Percentiles rank a stretch among this genome's conserved stretches.
Evolutionary conservation across 2,888 invertebrate species (phyloP).

Genomic region (Drosophila putrida): DNA sequence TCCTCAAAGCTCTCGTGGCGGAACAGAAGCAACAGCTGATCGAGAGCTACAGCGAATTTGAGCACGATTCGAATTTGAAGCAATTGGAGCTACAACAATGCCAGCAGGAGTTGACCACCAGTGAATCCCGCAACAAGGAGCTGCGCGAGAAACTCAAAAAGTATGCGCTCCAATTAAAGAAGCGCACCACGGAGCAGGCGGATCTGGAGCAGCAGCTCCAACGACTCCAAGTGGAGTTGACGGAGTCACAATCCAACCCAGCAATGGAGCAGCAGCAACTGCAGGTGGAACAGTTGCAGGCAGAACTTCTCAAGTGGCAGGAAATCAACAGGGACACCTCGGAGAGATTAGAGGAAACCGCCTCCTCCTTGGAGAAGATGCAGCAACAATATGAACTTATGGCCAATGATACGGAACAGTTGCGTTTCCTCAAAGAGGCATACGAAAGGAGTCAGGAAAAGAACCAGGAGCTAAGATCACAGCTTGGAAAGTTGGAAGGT

Average conservation of each 20-base stretch:
- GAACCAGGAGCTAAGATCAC: conserved; percentile 33
- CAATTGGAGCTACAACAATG: conserved; percentile 85
- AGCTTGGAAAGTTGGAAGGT: conserved; percentile 28
- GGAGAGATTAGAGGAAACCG: neutral
- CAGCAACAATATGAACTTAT: neutral
- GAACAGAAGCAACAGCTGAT: conserved; percentile 85
- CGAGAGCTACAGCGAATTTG: conserved; percentile 83
- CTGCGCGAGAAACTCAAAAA: conserved; percentile 92
- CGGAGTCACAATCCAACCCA: conserved; percentile 71
- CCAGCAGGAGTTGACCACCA: conserved; percentile 80
- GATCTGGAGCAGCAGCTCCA: conserved; percentile 87
- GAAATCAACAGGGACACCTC: neutral
- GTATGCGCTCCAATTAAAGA: conserved; percentile 91
- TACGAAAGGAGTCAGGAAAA: neutral
- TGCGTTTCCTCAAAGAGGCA: conserved; percentile 12
- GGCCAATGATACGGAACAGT: neutral
- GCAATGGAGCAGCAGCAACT: conserved; percentile 45
- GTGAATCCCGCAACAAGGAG: conserved; percentile 89
- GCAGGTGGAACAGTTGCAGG: conserved; percentile 30
- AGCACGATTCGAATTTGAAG: conserved; percentile 77
- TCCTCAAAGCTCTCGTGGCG: conserved; percentile 81
- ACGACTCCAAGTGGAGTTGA: conserved; percentile 34
- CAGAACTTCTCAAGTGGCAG: neutral
- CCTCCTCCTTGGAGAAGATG: neutral
- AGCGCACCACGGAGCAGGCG: conserved; percentile 88